phyloP scores from a whole-genome alignment of 2,113 vertebrate genomes.

The Struthidea cinerea region DNA sequence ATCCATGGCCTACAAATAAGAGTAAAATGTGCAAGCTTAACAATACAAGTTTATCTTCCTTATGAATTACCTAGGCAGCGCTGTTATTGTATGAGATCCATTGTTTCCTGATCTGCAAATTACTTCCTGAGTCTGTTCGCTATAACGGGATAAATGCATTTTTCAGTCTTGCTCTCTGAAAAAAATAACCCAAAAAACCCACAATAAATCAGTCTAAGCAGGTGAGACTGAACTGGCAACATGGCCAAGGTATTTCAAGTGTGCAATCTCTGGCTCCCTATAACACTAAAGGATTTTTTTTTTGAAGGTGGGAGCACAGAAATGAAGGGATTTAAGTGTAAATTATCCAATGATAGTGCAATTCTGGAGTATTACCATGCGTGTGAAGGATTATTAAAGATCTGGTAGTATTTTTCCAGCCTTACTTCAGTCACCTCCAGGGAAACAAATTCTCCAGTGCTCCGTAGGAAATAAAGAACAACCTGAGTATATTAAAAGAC shows the following conservation, averaged over 20 bases:
- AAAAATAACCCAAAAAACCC: neutral
- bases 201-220: neutral
- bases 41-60: slow-evolving; percentile 51
- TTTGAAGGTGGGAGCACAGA: neutral
- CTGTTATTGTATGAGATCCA: slow-evolving; percentile 51
- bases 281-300: neutral
- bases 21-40: slow-evolving; percentile 12
- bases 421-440: slow-evolving; percentile 50
- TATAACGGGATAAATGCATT: slow-evolving; percentile 35
- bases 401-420: slow-evolving; percentile 54
- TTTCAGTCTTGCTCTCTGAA: neutral
- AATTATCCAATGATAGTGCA: slow-evolving; percentile 40
- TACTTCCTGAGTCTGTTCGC: slow-evolving; percentile 62
- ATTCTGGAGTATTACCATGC: slow-evolving; percentile 41
- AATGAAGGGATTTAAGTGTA: neutral
- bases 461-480: slow-evolving; percentile 33
- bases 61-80: slow-evolving; percentile 34
- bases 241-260: slow-evolving; percentile 12
- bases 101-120: slow-evolving; percentile 61
- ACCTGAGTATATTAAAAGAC: neutral
- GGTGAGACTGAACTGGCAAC: neutral
- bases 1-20: neutral
- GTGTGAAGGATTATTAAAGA: slow-evolving; percentile 64
- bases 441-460: neutral
- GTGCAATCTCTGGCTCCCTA: neutral